A percentile compares a stretch with the other conserved stretches of the same genome.
These are phyloP conservation scores for Psylliodes chrysocephalus DNA, from an alignment of 2,888 invertebrate genomes.

Conservation along the genomic window DNA sequence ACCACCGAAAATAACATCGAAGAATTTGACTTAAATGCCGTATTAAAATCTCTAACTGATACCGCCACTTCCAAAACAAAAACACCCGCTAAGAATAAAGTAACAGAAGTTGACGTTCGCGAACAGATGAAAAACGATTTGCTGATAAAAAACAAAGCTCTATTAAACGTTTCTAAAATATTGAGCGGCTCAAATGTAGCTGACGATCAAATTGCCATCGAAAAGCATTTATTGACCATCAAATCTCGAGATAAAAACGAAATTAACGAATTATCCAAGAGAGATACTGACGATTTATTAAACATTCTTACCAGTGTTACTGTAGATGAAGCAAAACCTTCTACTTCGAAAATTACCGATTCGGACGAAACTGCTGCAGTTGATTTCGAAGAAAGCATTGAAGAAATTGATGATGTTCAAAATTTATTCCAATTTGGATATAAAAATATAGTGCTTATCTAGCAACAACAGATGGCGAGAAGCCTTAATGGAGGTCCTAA, in stretches of 20 bases:
- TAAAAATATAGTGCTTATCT: conserved; percentile 49
- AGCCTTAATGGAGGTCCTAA: conserved; percentile 5
- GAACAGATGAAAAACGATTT: conserved; percentile 32
- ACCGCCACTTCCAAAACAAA: not conserved
- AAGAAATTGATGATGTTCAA: conserved; percentile 47
- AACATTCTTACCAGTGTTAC: conserved; percentile 6
- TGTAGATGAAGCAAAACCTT: not conserved
- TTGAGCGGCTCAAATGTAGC: conserved; percentile 33
- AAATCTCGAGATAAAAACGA: conserved; percentile 38
- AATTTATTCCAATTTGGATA: conserved; percentile 56
- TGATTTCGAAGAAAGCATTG: no score
- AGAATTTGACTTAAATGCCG: conserved; percentile 19
- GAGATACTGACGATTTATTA: conserved; percentile 18
- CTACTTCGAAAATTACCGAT: not conserved
- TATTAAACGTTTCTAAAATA: conserved; percentile 53
- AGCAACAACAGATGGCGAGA: conserved; percentile 47
- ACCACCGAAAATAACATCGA: conserved; percentile 15
- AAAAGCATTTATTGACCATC: conserved; percentile 47
- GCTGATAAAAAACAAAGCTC: conserved; percentile 55
- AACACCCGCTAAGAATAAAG: conserved; percentile 54
- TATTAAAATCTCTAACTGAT: conserved; percentile 22
- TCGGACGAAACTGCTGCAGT: not conserved
- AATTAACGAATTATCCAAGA: conserved; percentile 17
- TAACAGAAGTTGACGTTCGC: conserved; percentile 22
- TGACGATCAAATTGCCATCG: conserved; percentile 41